phyloP scores from a whole-genome alignment of 2,797 vertebrate genomes.

The Gobio occitaniae region DNA sequence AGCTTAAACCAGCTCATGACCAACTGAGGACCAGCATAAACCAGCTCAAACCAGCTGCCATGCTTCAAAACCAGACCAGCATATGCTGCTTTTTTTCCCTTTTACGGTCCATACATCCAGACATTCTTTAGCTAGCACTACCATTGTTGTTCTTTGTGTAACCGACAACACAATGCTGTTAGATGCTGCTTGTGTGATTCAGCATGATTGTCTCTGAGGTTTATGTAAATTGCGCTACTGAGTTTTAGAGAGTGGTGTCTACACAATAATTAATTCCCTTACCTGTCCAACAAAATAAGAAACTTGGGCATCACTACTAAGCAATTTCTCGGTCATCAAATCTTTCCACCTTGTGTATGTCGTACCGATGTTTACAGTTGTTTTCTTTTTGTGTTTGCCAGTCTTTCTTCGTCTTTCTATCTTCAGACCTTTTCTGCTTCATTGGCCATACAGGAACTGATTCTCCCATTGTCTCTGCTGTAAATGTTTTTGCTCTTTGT shows the following conservation, averaged over 20 bases:
- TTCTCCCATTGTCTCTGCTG: no score
- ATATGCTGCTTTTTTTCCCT: no score
- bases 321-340: neutral
- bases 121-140: neutral
- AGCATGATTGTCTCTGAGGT: neutral
- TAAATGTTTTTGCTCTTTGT: neutral
- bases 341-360: neutral
- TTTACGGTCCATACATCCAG: neutral
- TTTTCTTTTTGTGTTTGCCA: neutral
- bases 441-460: neutral
- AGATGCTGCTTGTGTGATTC: neutral
- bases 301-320: neutral
- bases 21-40: no score
- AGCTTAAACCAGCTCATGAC: no score
- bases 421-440: neutral
- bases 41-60: no score
- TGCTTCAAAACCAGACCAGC: no score
- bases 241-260: neutral
- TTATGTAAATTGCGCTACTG: neutral
- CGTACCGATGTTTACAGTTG: neutral
- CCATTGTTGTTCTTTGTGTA: neutral
- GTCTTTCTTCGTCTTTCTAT: neutral
- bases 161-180: neutral
- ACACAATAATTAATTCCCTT: neutral
- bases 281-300: conserved; percentile 3